Evolutionary conservation across 37 sponge, comb jelly and placozoan genomes (phyloP), one percentile per base, ranked within the genome.

Genomic region (Cladorhizidae sp.): DNA sequence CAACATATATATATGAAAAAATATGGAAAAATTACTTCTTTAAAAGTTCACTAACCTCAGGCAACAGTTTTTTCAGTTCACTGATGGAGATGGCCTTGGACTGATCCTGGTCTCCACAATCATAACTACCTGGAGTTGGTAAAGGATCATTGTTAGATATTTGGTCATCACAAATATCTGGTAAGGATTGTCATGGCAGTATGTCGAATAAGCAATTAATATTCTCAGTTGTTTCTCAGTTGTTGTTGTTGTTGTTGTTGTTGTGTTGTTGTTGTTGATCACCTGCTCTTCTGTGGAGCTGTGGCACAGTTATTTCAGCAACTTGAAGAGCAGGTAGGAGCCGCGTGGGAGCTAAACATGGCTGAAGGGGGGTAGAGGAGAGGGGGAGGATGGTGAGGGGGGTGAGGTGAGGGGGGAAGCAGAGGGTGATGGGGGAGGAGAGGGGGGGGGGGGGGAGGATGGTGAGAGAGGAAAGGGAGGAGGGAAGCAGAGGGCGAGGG

Each of bases 211-310:
- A n/a, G n/a, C n/a, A n/a, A n/a, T n/a, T n/a, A n/a, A n/a, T n/a
- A n/a, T n/a, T n/a, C n/a, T n/a, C n/a, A n/a, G n/a, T n/a, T n/a
- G n/a, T n/a, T n/a, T n/a, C n/a, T n/a, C n/a, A n/a, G n/a, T n/a
- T n/a, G n/a, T n/a, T n/a, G n/a, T n/a, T n/a, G n/a, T n/a, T n/a
- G n/a, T n/a, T n/a, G n/a, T n/a, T n/a, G n/a, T n/a, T n/a, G n/a
- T n/a, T n/a, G n/a, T n/a, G n/a, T n/a, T n/a, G n/a, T n/a, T 61
- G 29, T 45, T 45, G 49, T 45, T 45, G 8, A 45, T 45, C 43
- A 70, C 71, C 71, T 70, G 71, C 71, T 70, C 3, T 36, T 23
- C 43, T 70, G 43, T 70, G 71, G 22, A 70, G 42, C 39, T 70
- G 71, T n/a, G 33, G 40, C 20, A 36, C 20, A 42, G 39, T 14